A percentile compares a stretch with the other conserved stretches of the same genome.
phyloP scores from a whole-genome alignment of 2,797 vertebrate genomes.

The Mycteria americana region DNA sequence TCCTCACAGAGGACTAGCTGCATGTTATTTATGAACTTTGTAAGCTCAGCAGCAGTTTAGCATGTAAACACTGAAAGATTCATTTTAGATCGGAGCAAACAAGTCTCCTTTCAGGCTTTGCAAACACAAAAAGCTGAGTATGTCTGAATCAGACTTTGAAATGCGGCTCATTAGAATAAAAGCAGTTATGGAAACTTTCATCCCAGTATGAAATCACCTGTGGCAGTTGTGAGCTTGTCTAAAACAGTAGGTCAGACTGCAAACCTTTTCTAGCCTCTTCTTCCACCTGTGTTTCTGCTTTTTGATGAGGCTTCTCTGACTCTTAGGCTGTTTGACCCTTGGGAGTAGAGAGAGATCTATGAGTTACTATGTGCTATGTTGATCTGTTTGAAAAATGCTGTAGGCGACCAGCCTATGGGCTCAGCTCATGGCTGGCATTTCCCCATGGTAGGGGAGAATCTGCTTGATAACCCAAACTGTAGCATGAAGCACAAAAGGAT shows the following conservation, averaged over 20 bases:
- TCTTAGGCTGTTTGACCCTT: background rate
- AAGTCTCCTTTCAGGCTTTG: slow-evolving; percentile 13
- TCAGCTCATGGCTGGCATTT: background rate
- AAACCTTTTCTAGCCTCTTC: background rate
- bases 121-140: slow-evolving; percentile 22
- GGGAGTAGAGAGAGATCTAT: background rate
- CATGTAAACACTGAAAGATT: slow-evolving; percentile 5
- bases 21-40: background rate
- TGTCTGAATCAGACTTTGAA: slow-evolving; percentile 36
- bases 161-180: slow-evolving; percentile 14
- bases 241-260: background rate
- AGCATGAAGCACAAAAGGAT: background rate
- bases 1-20: background rate
- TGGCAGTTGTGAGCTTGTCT: background rate
- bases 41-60: slow-evolving; percentile 39
- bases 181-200: background rate
- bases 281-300: background rate
- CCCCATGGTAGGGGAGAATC: background rate
- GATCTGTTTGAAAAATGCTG: background rate
- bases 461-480: background rate
- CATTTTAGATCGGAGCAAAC: background rate
- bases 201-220: background rate
- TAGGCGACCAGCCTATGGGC: background rate
- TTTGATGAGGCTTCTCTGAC: background rate
- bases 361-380: background rate